Conservation (phyloP, 2,113 vertebrate genomes). For the Pimephales promelas region DNA sequence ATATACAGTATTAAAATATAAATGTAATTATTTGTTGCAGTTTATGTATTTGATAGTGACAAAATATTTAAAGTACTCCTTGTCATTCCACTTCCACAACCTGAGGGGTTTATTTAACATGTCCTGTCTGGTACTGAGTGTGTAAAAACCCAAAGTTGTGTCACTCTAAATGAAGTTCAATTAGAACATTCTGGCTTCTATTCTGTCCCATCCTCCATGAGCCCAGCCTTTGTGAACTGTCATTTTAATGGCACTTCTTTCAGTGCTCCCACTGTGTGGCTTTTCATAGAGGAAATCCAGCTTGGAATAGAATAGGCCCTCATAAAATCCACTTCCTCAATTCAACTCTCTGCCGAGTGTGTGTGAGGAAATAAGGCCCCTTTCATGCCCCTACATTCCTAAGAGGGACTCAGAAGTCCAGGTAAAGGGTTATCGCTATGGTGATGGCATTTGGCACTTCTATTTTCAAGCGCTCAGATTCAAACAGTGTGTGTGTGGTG, state of each 20-base stretch:
- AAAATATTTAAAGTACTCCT: background rate
- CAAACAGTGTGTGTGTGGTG: constrained; percentile 44
- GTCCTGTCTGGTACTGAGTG: background rate
- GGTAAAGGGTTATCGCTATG: constrained; percentile 75
- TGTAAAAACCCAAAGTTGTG: background rate
- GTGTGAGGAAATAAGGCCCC: constrained; percentile 42
- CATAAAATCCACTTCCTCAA: constrained; percentile 48
- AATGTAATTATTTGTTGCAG: background rate
- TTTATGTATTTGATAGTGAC: background rate
- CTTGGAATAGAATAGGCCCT: constrained; percentile 43
- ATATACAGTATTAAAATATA: background rate
- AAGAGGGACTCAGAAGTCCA: constrained; percentile 64
- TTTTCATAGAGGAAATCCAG: constrained; percentile 44
- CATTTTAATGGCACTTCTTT: constrained; percentile 28
- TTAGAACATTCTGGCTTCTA: background rate
- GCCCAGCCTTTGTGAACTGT: background rate
- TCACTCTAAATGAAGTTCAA: background rate
- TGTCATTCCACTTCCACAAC: background rate
- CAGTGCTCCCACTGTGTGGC: background rate
- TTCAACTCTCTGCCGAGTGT: constrained; percentile 39
- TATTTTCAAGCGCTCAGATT: constrained; percentile 54
- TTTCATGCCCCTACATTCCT: constrained; percentile 57
- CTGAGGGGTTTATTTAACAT: background rate
- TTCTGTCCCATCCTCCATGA: background rate
- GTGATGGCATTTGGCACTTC: constrained; percentile 72